Percentiles rank a stretch among this genome's conserved stretches.
Conservation (phyloP, 2,113 vertebrate species). For the Thymallus thymallus region DNA sequence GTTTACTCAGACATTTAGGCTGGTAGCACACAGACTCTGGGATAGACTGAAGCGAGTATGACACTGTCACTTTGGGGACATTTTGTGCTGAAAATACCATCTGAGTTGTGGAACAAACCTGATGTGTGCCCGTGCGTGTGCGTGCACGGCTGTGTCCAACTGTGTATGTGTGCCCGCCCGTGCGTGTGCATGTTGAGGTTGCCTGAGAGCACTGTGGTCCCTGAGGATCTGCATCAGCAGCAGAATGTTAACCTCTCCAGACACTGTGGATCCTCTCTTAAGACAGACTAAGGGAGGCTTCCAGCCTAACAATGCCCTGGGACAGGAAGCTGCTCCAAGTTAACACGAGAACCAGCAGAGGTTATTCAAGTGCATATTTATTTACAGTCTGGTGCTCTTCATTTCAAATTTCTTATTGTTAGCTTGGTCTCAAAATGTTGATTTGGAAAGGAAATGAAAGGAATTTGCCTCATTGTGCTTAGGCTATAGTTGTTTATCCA, state of each 20-base stretch:
- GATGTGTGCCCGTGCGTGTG: not conserved
- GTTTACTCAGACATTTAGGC: not conserved
- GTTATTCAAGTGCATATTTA: slow-evolving; percentile 7
- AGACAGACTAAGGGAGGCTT: not conserved
- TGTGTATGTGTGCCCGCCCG: slow-evolving; percentile 7
- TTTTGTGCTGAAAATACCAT: not conserved
- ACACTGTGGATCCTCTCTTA: slow-evolving; percentile 7
- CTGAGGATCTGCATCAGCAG: not conserved
- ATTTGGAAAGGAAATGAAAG: not conserved
- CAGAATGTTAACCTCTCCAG: not conserved
- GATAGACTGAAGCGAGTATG: not conserved
- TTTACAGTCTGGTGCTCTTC: slow-evolving; percentile 2
- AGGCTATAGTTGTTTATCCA: slow-evolving; percentile 31
- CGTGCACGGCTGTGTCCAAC: not conserved
- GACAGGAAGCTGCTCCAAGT: not conserved
- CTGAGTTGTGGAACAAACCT: not conserved
- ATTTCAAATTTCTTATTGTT: no score
- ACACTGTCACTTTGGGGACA: not conserved
- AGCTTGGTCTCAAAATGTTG: no score
- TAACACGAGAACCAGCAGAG: not conserved
- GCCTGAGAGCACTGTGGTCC: slow-evolving; percentile 5
- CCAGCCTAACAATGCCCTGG: not conserved
- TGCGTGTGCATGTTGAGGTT: not conserved
- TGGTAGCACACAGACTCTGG: not conserved
- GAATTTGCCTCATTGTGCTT: slow-evolving; percentile 1